Conservation (phyloP, 2,113 vertebrate species). For the Prunella fulvescens region DNA sequence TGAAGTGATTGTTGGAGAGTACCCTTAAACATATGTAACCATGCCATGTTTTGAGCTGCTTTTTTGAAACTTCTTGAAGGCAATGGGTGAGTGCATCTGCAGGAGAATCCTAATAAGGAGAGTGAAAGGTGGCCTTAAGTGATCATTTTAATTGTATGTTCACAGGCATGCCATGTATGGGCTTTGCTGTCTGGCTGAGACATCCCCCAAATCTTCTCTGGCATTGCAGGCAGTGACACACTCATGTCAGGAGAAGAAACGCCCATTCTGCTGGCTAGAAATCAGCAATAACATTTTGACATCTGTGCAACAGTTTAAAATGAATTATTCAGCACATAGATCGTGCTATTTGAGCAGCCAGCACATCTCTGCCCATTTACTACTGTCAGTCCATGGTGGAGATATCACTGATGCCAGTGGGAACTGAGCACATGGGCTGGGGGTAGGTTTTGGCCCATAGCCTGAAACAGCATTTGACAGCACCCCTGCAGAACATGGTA, state of each 20-base stretch:
- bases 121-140: background rate
- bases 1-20: background rate
- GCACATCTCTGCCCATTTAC: slow-evolving; percentile 52
- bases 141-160: background rate
- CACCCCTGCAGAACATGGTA: slow-evolving; percentile 45
- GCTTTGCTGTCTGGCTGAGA: background rate
- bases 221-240: background rate
- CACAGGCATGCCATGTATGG: background rate
- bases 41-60: background rate
- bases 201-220: background rate
- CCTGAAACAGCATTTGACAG: slow-evolving; percentile 53
- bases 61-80: background rate
- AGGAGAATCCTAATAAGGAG: background rate
- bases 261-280: slow-evolving; percentile 41
- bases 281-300: slow-evolving; percentile 63
- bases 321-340: slow-evolving; percentile 65
- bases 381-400: slow-evolving; percentile 19
- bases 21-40: background rate
- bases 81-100: background rate
- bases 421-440: slow-evolving; percentile 47
- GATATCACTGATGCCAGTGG: slow-evolving; percentile 36
- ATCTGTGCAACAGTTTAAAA: slow-evolving; percentile 67
- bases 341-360: slow-evolving; percentile 43
- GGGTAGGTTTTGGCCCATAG: slow-evolving; percentile 51
- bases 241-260: background rate